phyloP scores from a whole-genome alignment of 1,140 invertebrate genomes.

The Halesus radiatus region DNA sequence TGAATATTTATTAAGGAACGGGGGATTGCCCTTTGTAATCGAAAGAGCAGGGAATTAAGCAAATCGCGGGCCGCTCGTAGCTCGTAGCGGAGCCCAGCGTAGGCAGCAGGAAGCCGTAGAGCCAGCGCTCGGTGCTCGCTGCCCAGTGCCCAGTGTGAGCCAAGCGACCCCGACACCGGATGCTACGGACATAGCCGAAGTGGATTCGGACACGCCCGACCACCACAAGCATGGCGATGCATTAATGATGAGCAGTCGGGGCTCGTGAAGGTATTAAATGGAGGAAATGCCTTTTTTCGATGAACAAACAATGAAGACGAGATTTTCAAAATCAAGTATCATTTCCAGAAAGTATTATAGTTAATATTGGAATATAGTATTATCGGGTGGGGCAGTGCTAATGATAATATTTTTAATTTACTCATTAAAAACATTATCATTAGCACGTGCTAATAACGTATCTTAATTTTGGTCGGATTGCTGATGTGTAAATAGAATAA shows the following conservation, averaged over 20 bases:
- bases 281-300: background rate
- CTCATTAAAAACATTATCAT: too few relatives aligned
- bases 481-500: too few relatives aligned
- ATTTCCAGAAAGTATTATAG: too few relatives aligned
- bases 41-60: constrained; percentile 58
- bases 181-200: constrained; percentile 36
- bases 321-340: too few relatives aligned
- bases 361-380: too few relatives aligned
- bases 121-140: background rate
- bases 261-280: constrained; percentile 1
- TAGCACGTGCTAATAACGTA: too few relatives aligned
- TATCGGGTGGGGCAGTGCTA: too few relatives aligned
- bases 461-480: too few relatives aligned
- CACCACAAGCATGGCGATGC: constrained; percentile 23
- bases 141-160: background rate
- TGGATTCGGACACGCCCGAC: constrained; percentile 29
- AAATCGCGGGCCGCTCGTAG: constrained; percentile 46
- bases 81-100: constrained; percentile 13
- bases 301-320: too few relatives aligned
- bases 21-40: constrained; percentile 58
- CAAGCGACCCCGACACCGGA: constrained; percentile 40
- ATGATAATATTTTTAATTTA: too few relatives aligned
- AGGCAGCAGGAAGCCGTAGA: constrained; percentile 54
- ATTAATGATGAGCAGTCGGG: constrained; percentile 33
- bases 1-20: constrained; percentile 58